Evolutionary conservation across 2,888 invertebrate genomes (phyloP).

Genomic region (Ceramica pisi): DNA sequence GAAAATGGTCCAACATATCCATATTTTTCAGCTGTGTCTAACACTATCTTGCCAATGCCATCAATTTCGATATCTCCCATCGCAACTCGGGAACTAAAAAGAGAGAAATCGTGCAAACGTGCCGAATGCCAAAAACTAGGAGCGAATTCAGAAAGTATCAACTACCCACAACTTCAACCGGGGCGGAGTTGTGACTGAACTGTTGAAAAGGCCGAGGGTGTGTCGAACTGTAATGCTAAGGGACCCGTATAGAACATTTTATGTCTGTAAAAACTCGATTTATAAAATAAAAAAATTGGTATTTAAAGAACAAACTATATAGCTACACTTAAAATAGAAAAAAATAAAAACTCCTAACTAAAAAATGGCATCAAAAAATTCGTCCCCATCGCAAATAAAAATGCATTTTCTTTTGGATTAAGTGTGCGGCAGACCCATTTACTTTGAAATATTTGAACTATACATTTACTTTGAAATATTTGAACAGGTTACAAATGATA

Average conservation of each 20-base stretch:
- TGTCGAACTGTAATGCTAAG: no score
- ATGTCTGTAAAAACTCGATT: background rate
- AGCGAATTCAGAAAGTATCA: slow-evolving; percentile 51
- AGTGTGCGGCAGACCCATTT: no score
- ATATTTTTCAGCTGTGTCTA: background rate
- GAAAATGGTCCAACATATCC: background rate
- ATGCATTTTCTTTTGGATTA: no score
- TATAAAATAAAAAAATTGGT: no score
- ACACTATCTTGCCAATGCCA: slow-evolving; percentile 1
- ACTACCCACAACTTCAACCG: slow-evolving; percentile 46
- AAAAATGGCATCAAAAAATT: no score
- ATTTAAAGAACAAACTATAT: no score
- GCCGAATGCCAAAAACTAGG: slow-evolving; percentile 49
- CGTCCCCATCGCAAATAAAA: no score
- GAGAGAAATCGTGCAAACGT: slow-evolving; percentile 52
- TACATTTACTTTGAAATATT: no score
- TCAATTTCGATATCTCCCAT: slow-evolving; percentile 29
- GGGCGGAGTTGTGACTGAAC: slow-evolving; percentile 39
- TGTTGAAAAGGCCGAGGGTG: slow-evolving; percentile 7
- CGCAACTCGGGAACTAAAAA: slow-evolving; percentile 28
- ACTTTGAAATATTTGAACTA: no score
- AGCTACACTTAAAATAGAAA: no score
- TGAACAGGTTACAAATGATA: no score
- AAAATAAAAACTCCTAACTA: no score
- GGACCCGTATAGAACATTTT: slow-evolving; percentile 9